Percentiles rank a stretch among this genome's conserved stretches.
Evolutionary conservation across 2,797 vertebrate genomes (phyloP).

Genomic region (Micromesistius poutassou): DNA sequence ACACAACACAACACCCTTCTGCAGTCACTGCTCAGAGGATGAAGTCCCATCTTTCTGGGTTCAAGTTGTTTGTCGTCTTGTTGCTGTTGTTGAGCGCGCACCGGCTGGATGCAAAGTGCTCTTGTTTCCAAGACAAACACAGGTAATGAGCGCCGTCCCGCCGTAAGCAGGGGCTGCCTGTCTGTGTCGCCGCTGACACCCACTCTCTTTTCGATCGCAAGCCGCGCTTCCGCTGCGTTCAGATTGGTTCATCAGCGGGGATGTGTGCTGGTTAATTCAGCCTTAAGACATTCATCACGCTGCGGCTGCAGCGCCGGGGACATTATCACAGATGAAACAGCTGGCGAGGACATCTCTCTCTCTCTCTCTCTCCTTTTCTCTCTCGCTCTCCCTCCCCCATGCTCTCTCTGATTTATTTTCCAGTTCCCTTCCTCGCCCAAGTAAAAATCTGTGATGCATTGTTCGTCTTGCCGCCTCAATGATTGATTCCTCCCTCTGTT

Average conservation of each 20-base stretch:
- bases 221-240: slow-evolving; percentile 34
- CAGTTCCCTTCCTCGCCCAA: slow-evolving; percentile 34
- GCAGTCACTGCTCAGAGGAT: slow-evolving; percentile 42
- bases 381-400: not conserved
- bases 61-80: slow-evolving; percentile 44
- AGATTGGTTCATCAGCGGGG: slow-evolving; percentile 42
- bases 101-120: slow-evolving; percentile 56
- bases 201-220: slow-evolving; percentile 41
- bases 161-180: slow-evolving; percentile 40
- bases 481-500: slow-evolving; percentile 63
- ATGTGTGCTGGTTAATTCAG: slow-evolving; percentile 49
- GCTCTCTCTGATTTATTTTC: slow-evolving; percentile 16
- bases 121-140: slow-evolving; percentile 61
- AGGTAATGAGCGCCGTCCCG: slow-evolving; percentile 59
- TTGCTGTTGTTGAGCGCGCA: slow-evolving; percentile 42
- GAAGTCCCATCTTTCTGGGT: slow-evolving; percentile 48
- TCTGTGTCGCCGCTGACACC: slow-evolving; percentile 28
- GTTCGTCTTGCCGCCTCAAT: slow-evolving; percentile 50
- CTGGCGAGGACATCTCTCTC: slow-evolving; percentile 26
- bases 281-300: slow-evolving; percentile 44
- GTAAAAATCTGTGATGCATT: slow-evolving; percentile 60
- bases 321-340: slow-evolving; percentile 52
- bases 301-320: slow-evolving; percentile 37
- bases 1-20: slow-evolving; percentile 48
- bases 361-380: not conserved